Evolutionary conservation across 2,888 invertebrate genomes (phyloP).

Genomic region (Flexamia atlantica): DNA sequence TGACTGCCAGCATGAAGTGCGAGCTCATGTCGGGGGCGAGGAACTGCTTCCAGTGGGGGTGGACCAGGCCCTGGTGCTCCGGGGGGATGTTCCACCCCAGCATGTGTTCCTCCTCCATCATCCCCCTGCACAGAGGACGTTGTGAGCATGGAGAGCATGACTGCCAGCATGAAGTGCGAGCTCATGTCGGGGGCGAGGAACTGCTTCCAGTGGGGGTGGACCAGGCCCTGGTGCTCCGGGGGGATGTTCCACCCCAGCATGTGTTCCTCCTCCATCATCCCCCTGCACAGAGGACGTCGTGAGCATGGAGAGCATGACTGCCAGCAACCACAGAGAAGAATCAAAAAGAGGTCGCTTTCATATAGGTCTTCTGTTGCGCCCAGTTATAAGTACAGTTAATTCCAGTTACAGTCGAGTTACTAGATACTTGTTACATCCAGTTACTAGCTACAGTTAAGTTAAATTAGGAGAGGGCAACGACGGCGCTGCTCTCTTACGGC

Average conservation of each 20-base stretch:
- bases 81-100: slow-evolving; percentile 84
- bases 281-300: slow-evolving; percentile 57
- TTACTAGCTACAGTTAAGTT: too few relatives aligned
- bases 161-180: slow-evolving; percentile 86
- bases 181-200: slow-evolving; percentile 89
- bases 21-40: slow-evolving; percentile 89
- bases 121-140: background rate
- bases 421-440: too few relatives aligned
- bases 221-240: slow-evolving; percentile 84
- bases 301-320: too few relatives aligned
- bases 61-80: slow-evolving; percentile 86
- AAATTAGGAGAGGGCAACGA: too few relatives aligned
- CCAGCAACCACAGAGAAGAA: too few relatives aligned
- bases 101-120: slow-evolving; percentile 55
- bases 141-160: slow-evolving; percentile 79
- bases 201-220: slow-evolving; percentile 88
- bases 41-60: slow-evolving; percentile 87
- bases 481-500: too few relatives aligned
- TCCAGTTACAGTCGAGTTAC: too few relatives aligned
- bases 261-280: slow-evolving; percentile 52
- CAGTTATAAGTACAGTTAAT: too few relatives aligned
- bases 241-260: slow-evolving; percentile 82
- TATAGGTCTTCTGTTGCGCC: too few relatives aligned
- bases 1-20: slow-evolving; percentile 86
- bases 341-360: too few relatives aligned